phyloP scores from a whole-genome alignment of 2,113 vertebrate species.

The Phalacrocorax brasilianus region DNA sequence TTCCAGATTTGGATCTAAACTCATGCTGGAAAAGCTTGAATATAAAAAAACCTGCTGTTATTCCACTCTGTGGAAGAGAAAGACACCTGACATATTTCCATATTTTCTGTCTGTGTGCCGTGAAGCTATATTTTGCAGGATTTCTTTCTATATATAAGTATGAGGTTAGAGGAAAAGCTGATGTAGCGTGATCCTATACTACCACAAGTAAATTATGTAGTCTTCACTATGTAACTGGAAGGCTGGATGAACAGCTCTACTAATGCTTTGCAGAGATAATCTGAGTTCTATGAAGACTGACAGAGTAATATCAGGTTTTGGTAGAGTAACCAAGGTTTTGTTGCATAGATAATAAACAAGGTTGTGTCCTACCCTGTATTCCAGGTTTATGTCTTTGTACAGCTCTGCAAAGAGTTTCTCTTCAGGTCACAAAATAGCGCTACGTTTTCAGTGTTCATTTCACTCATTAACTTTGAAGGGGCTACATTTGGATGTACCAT shows the following conservation, averaged over 20 bases:
- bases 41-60: neutral
- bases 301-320: neutral
- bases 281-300: neutral
- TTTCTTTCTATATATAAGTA: neutral
- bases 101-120: neutral
- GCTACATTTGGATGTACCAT: neutral
- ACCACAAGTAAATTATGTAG: neutral
- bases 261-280: neutral
- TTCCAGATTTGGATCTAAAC: neutral
- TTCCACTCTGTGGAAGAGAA: neutral
- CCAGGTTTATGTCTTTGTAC: neutral
- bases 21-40: neutral
- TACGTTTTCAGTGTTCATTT: neutral
- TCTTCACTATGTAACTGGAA: neutral
- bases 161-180: neutral
- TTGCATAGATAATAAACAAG: neutral
- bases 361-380: neutral
- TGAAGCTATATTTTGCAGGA: neutral
- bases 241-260: neutral
- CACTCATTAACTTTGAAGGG: neutral
- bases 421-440: neutral
- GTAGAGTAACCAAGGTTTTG: neutral
- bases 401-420: neutral
- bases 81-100: neutral
- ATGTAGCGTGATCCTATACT: neutral